phyloP scores from a whole-genome alignment of 2,888 invertebrate genomes.

The Athetis lepigone region DNA sequence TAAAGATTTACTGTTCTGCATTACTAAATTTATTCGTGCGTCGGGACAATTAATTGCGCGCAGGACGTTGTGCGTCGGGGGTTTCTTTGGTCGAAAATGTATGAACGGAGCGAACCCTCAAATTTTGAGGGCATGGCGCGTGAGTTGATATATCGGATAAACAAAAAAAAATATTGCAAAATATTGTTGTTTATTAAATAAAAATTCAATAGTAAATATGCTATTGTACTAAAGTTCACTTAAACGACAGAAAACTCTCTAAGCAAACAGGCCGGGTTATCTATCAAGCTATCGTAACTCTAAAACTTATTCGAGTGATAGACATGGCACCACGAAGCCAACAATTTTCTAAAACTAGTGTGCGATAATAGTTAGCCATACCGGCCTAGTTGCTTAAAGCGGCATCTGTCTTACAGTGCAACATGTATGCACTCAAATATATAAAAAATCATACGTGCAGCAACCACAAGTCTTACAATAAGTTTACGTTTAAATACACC shows the following conservation, averaged over 20 bases:
- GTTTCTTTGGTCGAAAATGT: too few relatives aligned
- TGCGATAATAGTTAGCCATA: background rate
- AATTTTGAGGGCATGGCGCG: too few relatives aligned
- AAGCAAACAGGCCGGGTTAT: constrained; percentile 16
- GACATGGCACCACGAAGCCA: constrained; percentile 1
- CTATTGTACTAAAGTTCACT: constrained; percentile 42
- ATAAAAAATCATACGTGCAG: constrained; percentile 48
- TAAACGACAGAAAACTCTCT: constrained; percentile 30
- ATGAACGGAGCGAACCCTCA: too few relatives aligned
- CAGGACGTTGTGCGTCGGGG: too few relatives aligned
- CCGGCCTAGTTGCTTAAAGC: constrained; percentile 16
- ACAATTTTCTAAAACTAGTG: background rate
- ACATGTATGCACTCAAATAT: constrained; percentile 23
- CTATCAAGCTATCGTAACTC: background rate
- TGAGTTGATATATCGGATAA: background rate
- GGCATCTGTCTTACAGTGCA: constrained; percentile 28
- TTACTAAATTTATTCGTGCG: too few relatives aligned
- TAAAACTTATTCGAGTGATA: background rate
- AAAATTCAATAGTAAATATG: constrained; percentile 44
- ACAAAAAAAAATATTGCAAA: constrained; percentile 15
- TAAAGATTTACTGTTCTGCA: too few relatives aligned
- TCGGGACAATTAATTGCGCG: too few relatives aligned
- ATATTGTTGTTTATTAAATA: constrained; percentile 43
- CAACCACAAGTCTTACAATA: constrained; percentile 30
- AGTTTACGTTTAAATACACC: constrained; percentile 19